Evolutionary conservation across 2,888 invertebrate species (phyloP), one percentile per base, ranked within the genome.

Genomic region (Callinectes sapidus): DNA sequence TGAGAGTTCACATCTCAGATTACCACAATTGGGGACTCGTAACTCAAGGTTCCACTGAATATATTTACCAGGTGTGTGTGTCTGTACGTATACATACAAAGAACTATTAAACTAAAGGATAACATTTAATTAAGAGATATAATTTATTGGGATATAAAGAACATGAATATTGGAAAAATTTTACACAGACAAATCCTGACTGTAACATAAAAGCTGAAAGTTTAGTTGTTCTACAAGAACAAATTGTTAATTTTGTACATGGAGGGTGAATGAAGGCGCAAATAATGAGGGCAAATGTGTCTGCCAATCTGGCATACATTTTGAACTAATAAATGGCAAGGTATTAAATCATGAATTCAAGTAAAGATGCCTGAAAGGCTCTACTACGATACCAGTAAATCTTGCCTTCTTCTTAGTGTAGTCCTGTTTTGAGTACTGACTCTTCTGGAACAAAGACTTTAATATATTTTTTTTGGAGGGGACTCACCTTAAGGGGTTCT

Each of bases 271-370:
- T 90, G 86, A 85, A 85, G n/a, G 48, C 35, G 55, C 81, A 61
- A 48, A n/a, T 66, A n/a, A 90, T 86, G 61, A 85, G 18, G 55
- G 35, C 35, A 35, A 81, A 81, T 35, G 35, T 81, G 18, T 39
- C 39, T 90, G 90, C 90, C 90, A 90, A 16, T 90, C 39, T 42
- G 90, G 90, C 90, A 90, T n/a, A 90, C 61, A 86, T 39, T 66
- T 61, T 61, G 28, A 61, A 35, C 39, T 35, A 61, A 86, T 28
- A 23, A 35, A 87, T 35, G 54, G 28, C 39, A 23, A 39, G 55
- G 86, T n/a, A 90, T 66, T 61, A 28, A 55, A 39, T 55, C 32
- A 55, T 85, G 55, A 86, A 61, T 54, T 23, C n/a, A 61, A 61
- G 55, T 35, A 55, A 61, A 39, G 61, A 86, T 39, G 42, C n/a